Percentiles rank a stretch among this genome's conserved stretches.
Evolutionary conservation across 2,113 vertebrate genomes (phyloP).

Genomic region (Corvus cornix): DNA sequence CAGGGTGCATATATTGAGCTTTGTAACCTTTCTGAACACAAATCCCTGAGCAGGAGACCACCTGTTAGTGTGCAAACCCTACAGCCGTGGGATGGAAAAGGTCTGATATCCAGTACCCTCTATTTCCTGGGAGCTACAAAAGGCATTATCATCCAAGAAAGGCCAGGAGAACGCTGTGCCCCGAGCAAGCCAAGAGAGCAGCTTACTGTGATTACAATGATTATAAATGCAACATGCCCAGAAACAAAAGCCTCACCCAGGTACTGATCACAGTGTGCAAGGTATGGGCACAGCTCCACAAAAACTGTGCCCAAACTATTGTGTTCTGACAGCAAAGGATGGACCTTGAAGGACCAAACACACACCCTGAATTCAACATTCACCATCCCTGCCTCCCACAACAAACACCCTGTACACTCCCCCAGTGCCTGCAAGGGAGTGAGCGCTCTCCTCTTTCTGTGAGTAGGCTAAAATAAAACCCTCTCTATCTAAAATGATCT

Average conservation of each 20-base stretch:
- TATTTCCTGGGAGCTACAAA: background rate
- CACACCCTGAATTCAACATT: background rate
- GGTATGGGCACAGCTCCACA: background rate
- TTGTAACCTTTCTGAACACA: background rate
- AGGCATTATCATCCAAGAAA: background rate
- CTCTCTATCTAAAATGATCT: background rate
- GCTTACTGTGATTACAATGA: background rate
- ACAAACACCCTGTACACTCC: background rate
- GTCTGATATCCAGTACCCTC: background rate
- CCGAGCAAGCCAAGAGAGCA: background rate
- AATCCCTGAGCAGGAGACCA: background rate
- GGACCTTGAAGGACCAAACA: background rate
- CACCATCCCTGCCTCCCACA: background rate
- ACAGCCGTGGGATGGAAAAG: background rate
- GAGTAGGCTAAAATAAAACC: background rate
- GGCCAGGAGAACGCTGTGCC: background rate
- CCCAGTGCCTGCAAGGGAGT: background rate
- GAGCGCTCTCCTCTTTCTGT: background rate
- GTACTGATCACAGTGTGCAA: background rate
- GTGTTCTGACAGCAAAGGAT: background rate
- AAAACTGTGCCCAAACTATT: background rate
- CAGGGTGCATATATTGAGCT: background rate
- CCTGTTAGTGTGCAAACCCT: background rate
- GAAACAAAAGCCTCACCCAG: background rate
- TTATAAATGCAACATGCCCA: background rate